Percentiles rank a stretch among this genome's conserved stretches.
Conservation (phyloP, 2,888 invertebrate genomes). For the Eledona agricola region DNA sequence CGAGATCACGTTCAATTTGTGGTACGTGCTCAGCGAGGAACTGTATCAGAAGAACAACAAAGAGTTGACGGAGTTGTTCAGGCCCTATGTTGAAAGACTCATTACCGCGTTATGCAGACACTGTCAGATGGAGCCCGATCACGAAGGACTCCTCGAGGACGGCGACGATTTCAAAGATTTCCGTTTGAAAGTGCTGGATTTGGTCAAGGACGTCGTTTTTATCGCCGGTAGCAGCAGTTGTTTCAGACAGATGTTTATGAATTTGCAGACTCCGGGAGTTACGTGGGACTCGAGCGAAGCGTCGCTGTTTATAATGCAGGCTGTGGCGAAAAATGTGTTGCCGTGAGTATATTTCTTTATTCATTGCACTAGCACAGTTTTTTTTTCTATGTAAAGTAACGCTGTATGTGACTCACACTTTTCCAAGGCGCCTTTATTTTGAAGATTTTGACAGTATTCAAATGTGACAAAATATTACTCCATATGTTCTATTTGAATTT, state of each 20-base stretch:
- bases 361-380: no score
- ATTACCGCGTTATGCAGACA: constrained; percentile 88
- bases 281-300: constrained; percentile 96
- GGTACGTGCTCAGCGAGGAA: constrained; percentile 95
- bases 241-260: constrained; percentile 89
- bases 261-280: constrained; percentile 74
- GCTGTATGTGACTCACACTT: no score
- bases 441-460: no score
- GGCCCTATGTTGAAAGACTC: constrained; percentile 90
- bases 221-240: constrained; percentile 93
- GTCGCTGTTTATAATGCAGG: constrained; percentile 93
- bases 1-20: constrained; percentile 93
- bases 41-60: constrained; percentile 88
- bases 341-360: constrained; percentile 76
- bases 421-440: no score
- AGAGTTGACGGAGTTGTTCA: constrained; percentile 81
- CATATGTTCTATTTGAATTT: no score
- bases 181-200: constrained; percentile 86
- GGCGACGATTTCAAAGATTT: constrained; percentile 86
- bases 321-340: constrained; percentile 92
- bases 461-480: no score
- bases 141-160: constrained; percentile 84
- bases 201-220: constrained; percentile 96
- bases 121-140: constrained; percentile 96
- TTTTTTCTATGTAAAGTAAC: no score